phyloP scores from a whole-genome alignment of 1,140 invertebrate species.

The Trichonephila clavata region DNA sequence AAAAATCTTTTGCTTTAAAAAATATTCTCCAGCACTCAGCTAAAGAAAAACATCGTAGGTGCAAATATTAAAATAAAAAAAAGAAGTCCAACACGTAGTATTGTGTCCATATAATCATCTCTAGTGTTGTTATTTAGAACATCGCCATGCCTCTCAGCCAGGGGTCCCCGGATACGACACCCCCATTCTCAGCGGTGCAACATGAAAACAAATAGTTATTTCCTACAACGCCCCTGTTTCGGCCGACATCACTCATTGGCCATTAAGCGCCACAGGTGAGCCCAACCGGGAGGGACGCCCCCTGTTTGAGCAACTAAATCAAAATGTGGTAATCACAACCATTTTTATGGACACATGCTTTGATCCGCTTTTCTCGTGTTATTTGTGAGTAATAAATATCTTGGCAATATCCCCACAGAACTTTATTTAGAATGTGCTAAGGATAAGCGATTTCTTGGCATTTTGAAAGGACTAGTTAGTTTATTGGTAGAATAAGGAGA shows the following conservation, averaged over 20 bases:
- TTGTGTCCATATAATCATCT: not conserved
- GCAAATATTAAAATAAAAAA: not conserved
- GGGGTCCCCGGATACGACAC: conserved; percentile 28
- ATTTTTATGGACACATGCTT: conserved; percentile 2
- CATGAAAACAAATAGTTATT: conserved; percentile 37
- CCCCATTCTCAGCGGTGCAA: conserved; percentile 8
- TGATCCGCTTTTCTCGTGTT: not conserved
- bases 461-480: not conserved
- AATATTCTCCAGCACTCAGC: no score
- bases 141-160: not conserved
- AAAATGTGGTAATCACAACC: conserved; percentile 7
- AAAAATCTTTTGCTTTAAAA: no score
- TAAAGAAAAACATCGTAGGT: no score
- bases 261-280: conserved; percentile 16
- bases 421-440: not conserved
- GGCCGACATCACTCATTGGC: not conserved
- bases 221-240: conserved; percentile 8
- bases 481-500: no score
- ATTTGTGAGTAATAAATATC: not conserved
- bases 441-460: not conserved
- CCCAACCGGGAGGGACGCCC: not conserved
- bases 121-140: not conserved
- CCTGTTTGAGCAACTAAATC: conserved; percentile 12
- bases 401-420: not conserved
- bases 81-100: not conserved